phyloP scores from a whole-genome alignment of 2,888 invertebrate genomes.

The Cephus rjabovi region DNA sequence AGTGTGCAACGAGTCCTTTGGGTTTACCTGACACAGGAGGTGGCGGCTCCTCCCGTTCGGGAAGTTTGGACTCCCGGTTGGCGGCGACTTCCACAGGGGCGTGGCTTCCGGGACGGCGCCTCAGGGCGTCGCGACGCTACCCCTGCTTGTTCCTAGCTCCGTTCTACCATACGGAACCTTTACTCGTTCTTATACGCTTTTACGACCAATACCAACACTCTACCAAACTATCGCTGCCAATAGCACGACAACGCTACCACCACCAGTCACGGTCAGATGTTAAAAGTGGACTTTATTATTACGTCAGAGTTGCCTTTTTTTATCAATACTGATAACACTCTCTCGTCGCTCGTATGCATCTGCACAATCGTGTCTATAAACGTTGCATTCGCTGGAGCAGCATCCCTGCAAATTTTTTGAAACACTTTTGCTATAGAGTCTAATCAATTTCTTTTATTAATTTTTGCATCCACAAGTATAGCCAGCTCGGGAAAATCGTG shows the following conservation, averaged over 20 bases:
- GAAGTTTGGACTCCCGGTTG: slow-evolving; percentile 57
- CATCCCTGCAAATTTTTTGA: background rate
- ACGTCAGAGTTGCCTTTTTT: background rate
- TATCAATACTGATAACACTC: background rate
- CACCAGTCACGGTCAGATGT: background rate
- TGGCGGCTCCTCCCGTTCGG: slow-evolving; percentile 60
- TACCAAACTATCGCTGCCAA: background rate
- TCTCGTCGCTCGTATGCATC: background rate
- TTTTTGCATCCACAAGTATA: background rate
- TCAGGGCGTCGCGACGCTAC: slow-evolving; percentile 56
- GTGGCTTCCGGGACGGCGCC: slow-evolving; percentile 55
- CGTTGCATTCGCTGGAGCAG: background rate
- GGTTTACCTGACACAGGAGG: slow-evolving; percentile 43
- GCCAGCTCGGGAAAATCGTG: background rate
- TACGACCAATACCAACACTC: background rate
- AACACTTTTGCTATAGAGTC: background rate
- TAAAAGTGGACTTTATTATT: background rate
- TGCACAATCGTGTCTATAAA: background rate
- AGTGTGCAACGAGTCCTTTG: slow-evolving; percentile 28
- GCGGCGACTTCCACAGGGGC: slow-evolving; percentile 57
- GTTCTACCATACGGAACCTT: background rate
- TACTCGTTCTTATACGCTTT: background rate
- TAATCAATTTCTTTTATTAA: background rate
- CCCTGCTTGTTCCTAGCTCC: slow-evolving; percentile 18
- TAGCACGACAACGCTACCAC: background rate